These are phyloP conservation scores for Pseudococcus longispinus DNA, from an alignment of 2,888 invertebrate genomes.

Conservation along the genomic window DNA sequence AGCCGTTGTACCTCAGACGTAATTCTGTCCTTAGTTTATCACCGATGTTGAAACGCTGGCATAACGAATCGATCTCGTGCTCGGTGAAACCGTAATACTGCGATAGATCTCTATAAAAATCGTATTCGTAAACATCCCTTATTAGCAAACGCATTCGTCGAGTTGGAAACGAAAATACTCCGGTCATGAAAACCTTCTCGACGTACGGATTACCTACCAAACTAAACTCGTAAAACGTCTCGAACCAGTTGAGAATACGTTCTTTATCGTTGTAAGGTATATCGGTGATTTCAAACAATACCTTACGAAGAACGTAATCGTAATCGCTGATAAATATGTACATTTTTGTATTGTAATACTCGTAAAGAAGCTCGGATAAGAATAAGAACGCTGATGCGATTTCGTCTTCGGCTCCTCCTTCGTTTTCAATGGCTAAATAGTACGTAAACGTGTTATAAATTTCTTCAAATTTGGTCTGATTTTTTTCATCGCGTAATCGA, in stretches of 20 bases:
- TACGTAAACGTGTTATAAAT: not conserved
- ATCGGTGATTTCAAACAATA: not conserved
- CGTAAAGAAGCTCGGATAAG: not conserved
- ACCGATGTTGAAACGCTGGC: not conserved
- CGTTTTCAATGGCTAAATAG: not conserved
- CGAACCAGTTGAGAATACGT: not conserved
- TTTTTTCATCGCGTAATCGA: not conserved
- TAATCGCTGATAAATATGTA: slow-evolving; percentile 8
- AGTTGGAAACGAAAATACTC: not conserved
- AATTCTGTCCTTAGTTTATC: not conserved
- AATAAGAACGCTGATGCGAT: not conserved
- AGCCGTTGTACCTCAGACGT: not conserved
- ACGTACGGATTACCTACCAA: not conserved
- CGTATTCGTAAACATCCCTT: not conserved
- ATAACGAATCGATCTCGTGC: not conserved
- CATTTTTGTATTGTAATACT: not conserved
- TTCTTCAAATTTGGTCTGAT: not conserved
- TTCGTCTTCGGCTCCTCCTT: slow-evolving; percentile 8
- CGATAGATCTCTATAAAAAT: not conserved
- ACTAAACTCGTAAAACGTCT: not conserved
- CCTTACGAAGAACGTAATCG: not conserved
- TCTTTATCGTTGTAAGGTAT: not conserved
- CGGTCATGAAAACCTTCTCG: not conserved
- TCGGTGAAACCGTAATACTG: not conserved
- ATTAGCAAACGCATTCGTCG: not conserved